Evolutionary conservation across 2,888 invertebrate genomes (phyloP).

Genomic region (Leucophenga maculata): DNA sequence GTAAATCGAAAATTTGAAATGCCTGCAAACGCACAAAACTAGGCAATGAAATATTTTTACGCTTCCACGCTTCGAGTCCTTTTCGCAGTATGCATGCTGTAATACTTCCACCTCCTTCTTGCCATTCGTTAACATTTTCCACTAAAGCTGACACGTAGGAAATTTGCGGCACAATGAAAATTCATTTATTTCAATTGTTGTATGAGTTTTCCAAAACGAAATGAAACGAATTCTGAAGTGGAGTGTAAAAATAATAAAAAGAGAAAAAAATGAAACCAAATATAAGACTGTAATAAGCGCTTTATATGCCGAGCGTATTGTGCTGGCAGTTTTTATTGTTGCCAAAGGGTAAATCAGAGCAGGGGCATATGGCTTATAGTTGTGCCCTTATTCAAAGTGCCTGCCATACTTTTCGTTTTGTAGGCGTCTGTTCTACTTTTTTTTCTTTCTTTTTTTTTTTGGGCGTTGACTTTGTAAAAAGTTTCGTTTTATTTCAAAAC

Average conservation of each 20-base stretch:
- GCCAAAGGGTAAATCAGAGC: background rate
- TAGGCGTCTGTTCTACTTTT: background rate
- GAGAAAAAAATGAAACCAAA: background rate
- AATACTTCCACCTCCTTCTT: no score
- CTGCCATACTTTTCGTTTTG: background rate
- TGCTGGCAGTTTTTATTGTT: constrained; percentile 6
- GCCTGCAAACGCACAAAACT: constrained; percentile 7
- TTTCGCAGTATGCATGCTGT: no score
- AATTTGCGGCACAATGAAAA: constrained; percentile 35
- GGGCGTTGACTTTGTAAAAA: constrained; percentile 4
- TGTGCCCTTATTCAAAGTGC: no score
- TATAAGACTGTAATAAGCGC: background rate
- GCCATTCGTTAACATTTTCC: no score
- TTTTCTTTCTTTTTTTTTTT: no score
- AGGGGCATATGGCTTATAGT: no score
- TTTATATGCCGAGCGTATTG: constrained; percentile 5
- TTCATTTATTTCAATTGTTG: constrained; percentile 65
- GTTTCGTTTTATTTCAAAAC: constrained; percentile 16
- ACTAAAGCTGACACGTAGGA: background rate
- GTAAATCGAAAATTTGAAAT: background rate
- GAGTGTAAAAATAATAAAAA: background rate
- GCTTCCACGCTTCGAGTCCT: no score
- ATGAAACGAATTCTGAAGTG: background rate
- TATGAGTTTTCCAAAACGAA: constrained; percentile 39
- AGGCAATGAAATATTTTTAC: constrained; percentile 7